Base-by-base conservation (phyloP, 2,113 vertebrate genomes). In the Odobenus rosmarus region DNA sequence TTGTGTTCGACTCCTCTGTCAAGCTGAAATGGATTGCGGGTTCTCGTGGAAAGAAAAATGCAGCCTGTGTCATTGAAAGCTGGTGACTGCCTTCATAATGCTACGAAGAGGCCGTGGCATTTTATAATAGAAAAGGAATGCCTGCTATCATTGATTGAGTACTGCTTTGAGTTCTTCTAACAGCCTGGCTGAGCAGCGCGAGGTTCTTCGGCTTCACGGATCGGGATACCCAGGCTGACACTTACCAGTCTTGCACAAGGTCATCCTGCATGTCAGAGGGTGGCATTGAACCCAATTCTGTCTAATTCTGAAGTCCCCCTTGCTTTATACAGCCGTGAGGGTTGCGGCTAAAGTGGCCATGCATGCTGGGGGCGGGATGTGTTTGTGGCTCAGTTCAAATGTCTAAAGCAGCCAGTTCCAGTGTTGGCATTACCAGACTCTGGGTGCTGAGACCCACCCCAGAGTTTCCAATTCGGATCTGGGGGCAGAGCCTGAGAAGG, bases 61-160 rank as follows among this genome's bases (percentile, higher is more conserved):
- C 11, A 18, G 39, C 36, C 36, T 12, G 88, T 28, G 10, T 24
- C 7, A 49, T 0, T 64, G 59, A 24, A 49, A 49, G 24, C 42
- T 36, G 3, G 0, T 2, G 2, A 4, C 7, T 31, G 67, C 67
- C 53, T 57, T 64, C 55, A 2, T 5, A 5, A 14, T 12, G 33
- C 76, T 28, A 3, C 0, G 0, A n/a, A 9, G 49, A 71, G 55
- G 19, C 28, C 6, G 61, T 55, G 67, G 10, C 1, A 49, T 16
- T 7, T 11, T 26, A 69, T 19, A 7, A 24, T 9, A 8, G 1
- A 14, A 13, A 33, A 31, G 15, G 0, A 23, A 21, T 4, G 8
- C 26, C 21, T 26, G 15, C 26, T 4, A 1, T 74, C 28, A 0
- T 0, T 0, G 62, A 0, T 1, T 9, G 49, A 39, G 24, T 1